Evolutionary conservation across 2,797 vertebrate species (phyloP).

Genomic region (Peromyscus aztecus): DNA sequence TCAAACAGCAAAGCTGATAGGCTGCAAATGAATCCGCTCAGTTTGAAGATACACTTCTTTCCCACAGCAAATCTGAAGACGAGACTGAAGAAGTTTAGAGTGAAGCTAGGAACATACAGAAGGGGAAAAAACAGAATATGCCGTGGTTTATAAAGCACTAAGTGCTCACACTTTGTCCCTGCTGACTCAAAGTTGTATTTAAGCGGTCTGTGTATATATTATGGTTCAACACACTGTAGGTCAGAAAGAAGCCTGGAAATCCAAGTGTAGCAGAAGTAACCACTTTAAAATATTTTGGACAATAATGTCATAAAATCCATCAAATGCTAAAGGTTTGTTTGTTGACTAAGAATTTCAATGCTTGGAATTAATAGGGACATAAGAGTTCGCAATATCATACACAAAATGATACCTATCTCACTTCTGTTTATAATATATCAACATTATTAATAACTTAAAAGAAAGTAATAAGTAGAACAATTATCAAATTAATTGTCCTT

Average conservation of each 20-base stretch:
- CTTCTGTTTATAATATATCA: neutral
- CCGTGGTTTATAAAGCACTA: neutral
- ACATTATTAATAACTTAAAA: neutral
- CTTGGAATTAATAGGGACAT: neutral
- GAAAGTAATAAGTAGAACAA: neutral
- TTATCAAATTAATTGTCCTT: neutral
- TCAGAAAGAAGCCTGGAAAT: neutral
- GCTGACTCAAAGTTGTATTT: neutral
- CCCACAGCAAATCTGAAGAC: neutral
- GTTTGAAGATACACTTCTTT: neutral
- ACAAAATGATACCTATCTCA: neutral
- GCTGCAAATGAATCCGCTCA: neutral
- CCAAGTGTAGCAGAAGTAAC: neutral
- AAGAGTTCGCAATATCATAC: neutral
- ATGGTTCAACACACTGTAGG: neutral
- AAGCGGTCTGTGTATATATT: neutral
- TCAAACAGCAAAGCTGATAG: neutral
- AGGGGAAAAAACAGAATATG: neutral
- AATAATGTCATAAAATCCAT: neutral
- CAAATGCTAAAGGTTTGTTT: neutral
- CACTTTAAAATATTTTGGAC: neutral
- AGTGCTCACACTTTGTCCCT: neutral
- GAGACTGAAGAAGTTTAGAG: neutral
- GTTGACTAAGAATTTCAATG: neutral
- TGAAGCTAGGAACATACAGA: neutral